These are phyloP conservation scores for Baronia brevicornis DNA, from an alignment of 2,888 invertebrate species.

Conservation along the genomic window DNA sequence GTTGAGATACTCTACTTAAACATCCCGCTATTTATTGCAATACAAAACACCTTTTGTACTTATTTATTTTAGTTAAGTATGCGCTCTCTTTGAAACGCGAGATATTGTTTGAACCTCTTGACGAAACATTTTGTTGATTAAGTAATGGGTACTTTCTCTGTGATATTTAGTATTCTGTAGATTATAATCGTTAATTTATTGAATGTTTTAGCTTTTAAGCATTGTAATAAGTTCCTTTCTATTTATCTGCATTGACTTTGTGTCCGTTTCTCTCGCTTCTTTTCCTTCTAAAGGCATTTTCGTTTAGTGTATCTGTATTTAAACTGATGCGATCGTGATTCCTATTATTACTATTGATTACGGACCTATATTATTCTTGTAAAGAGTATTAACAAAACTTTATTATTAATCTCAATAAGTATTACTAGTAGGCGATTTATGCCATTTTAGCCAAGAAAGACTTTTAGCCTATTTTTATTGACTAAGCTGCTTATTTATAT, in stretches of 20 bases:
- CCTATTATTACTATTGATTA: slow-evolving; percentile 1
- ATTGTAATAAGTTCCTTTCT: slow-evolving; percentile 47
- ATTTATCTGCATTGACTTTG: slow-evolving; percentile 16
- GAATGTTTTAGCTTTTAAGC: slow-evolving; percentile 51
- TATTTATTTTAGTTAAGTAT: slow-evolving; percentile 30
- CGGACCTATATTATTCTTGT: slow-evolving; percentile 2
- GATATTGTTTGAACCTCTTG: slow-evolving; percentile 49
- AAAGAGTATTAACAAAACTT: slow-evolving; percentile 21
- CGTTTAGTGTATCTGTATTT: slow-evolving; percentile 1
- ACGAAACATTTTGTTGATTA: slow-evolving; percentile 67
- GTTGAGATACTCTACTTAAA: slow-evolving; percentile 19
- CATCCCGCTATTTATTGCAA: slow-evolving; percentile 20
- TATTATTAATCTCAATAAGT: slow-evolving; percentile 45
- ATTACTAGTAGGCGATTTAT: slow-evolving; percentile 51
- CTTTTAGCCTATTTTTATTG: slow-evolving; percentile 47
- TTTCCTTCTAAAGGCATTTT: slow-evolving; percentile 13
- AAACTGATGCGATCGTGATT: slow-evolving; percentile 9
- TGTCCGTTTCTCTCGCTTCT: slow-evolving; percentile 13
- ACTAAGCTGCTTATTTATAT: slow-evolving; percentile 60
- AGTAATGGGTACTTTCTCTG: slow-evolving; percentile 74
- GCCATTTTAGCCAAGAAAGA: slow-evolving; percentile 66
- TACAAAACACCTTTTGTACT: slow-evolving; percentile 25
- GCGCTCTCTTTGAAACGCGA: slow-evolving; percentile 35
- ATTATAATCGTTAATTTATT: slow-evolving; percentile 69
- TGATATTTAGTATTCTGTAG: slow-evolving; percentile 74